phyloP scores from a whole-genome alignment of 1,140 invertebrate genomes.

The Drosophila pallidifrons region DNA sequence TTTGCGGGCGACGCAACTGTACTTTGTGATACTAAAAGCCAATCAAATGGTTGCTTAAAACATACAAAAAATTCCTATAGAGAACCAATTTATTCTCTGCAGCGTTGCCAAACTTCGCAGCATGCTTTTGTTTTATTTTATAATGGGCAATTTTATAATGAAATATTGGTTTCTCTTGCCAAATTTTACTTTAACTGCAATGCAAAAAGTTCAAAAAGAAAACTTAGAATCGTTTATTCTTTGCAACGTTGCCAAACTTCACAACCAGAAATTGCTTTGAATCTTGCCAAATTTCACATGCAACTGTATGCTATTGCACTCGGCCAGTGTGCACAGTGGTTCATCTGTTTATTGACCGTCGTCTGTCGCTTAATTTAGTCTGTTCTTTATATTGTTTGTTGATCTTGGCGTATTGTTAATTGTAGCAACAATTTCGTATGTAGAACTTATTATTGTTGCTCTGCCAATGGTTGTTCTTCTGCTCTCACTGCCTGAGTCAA shows the following conservation, averaged over 20 bases:
- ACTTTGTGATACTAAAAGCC: background rate
- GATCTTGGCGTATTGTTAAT: constrained; percentile 22
- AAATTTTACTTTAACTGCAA: too few relatives aligned
- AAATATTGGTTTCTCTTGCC: too few relatives aligned
- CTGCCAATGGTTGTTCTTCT: constrained; percentile 20
- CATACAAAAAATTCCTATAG: too few relatives aligned
- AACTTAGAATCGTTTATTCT: background rate
- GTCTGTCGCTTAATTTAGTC: background rate
- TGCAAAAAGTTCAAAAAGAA: too few relatives aligned
- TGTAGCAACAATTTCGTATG: constrained; percentile 21
- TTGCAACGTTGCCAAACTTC: background rate
- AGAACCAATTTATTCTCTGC: background rate
- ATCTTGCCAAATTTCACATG: background rate
- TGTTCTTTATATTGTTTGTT: constrained; percentile 13
- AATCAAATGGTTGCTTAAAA: too few relatives aligned
- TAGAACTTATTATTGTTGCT: constrained; percentile 8
- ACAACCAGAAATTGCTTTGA: background rate
- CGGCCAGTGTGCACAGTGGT: background rate
- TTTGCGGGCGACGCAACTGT: constrained; percentile 5
- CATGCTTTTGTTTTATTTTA: too few relatives aligned
- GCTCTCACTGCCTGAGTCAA: constrained; percentile 39
- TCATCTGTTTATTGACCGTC: constrained; percentile 22
- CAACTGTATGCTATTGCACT: constrained; percentile 5
- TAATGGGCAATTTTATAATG: too few relatives aligned
- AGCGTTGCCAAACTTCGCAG: constrained; percentile 10